phyloP scores from a whole-genome alignment of 2,113 vertebrate genomes.

The Clarias magur region DNA sequence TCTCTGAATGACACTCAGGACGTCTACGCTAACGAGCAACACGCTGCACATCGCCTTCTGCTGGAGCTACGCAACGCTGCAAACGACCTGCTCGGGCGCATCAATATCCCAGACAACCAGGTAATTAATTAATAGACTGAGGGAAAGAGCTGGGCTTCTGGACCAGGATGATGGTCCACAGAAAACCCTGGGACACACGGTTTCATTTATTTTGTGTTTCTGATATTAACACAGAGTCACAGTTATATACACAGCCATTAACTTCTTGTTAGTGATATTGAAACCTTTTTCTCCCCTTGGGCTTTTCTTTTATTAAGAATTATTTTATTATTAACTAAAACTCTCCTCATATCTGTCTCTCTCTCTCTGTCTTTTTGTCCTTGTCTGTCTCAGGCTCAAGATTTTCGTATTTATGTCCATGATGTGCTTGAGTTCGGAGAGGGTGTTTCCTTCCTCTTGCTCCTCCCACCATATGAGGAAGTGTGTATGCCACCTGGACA shows the following conservation, averaged over 20 bases:
- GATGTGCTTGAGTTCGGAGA: slow-evolving; percentile 88
- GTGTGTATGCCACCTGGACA: slow-evolving; percentile 88
- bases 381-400: slow-evolving; percentile 73
- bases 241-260: too few relatives aligned
- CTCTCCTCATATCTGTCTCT: not conserved
- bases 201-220: too few relatives aligned
- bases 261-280: too few relatives aligned
- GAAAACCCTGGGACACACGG: too few relatives aligned
- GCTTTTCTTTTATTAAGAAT: too few relatives aligned
- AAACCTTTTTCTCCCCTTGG: too few relatives aligned
- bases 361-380: not conserved
- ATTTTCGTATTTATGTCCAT: slow-evolving; percentile 88
- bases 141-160: too few relatives aligned
- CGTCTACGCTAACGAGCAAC: slow-evolving; percentile 60
- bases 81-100: slow-evolving; percentile 80
- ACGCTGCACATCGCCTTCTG: slow-evolving; percentile 75
- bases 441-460: slow-evolving; percentile 84
- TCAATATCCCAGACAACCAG: slow-evolving; percentile 83
- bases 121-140: slow-evolving; percentile 57
- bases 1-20: slow-evolving; percentile 72
- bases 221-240: too few relatives aligned
- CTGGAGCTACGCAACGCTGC: slow-evolving; percentile 81
- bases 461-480: slow-evolving; percentile 84
- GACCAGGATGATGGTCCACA: too few relatives aligned
- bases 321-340: too few relatives aligned